Base-by-base conservation (phyloP, 1,140 invertebrate species). In the Mactra quadrangularis region DNA sequence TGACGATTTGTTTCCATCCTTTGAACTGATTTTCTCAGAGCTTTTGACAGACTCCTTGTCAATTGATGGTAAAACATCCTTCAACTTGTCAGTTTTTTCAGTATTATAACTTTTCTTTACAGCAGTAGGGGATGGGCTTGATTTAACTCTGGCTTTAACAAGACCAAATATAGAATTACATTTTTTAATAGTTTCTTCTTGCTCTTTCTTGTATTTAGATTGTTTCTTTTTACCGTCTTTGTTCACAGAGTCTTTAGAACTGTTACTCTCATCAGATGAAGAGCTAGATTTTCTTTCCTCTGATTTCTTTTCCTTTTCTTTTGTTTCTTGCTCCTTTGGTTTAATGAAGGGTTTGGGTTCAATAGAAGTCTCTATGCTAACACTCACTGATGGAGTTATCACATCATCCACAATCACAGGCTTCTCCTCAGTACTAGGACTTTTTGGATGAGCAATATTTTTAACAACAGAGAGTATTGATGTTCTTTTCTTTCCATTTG, bases 141-240 rank as follows among this genome's bases (percentile, higher is more conserved):
- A 25, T 38, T 72, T 72, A 38, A 53, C 53, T 25, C 41, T 3
- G 15, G 72, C 41, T 75, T 60, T 75, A n/a, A 75, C 72, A 22
- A 62, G 17, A 1, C 53, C 64, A 70, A 79, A 79, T 17, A 79
- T 79, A 6, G 76, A 79, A 45, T 79, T 79, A 41, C 76, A 70
- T 70, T 70, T 79, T 45, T 52, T 79, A 19, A 79, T 79, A 19
- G 62, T 47, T 55, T 79, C 64, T 59, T 70, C 64, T 70, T 79
- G 59, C 27, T 70, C 64, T 31, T 79, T 31, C 57, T 70, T 79
- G 27, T 53, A 79, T 35, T 47, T 53, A 27, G 60, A 64, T 66
- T 1, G 45, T 45, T 71, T 52, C 33, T 53, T 31, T 11, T 29
- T n/a, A 11, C 38, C 22, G n/a, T n/a, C n/a, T n/a, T n/a, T n/a